A percentile compares a stretch with the other conserved stretches of the same genome.
These are phyloP conservation scores for Hippopotamyrus pictus DNA, from an alignment of 2,797 vertebrate species.

Conservation along the genomic window DNA sequence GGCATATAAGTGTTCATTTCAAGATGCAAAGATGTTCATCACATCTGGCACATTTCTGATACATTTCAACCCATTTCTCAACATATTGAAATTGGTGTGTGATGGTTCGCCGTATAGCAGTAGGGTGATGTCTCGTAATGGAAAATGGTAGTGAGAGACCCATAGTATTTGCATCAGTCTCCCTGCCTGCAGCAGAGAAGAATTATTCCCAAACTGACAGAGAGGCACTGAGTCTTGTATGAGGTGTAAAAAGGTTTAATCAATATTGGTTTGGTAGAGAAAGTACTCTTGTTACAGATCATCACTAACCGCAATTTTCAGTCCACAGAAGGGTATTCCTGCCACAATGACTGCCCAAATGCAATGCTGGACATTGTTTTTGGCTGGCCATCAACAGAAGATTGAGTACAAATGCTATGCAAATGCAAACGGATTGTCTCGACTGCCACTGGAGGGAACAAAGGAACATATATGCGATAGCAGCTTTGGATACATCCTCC, in stretches of 20 bases:
- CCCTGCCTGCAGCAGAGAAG: not conserved
- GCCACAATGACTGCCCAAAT: not conserved
- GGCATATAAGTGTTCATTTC: not conserved
- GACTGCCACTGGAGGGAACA: not conserved
- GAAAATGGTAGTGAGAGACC: not conserved
- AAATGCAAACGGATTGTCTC: slow-evolving; percentile 16
- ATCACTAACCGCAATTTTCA: not conserved
- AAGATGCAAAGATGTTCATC: not conserved
- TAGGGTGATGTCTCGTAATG: not conserved
- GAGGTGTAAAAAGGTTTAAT: not conserved
- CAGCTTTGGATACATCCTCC: not conserved
- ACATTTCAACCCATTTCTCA: not conserved
- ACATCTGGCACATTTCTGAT: not conserved
- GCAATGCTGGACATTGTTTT: not conserved
- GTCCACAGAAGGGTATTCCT: not conserved
- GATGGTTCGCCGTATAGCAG: not conserved
- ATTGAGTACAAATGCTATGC: not conserved
- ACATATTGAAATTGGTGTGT: not conserved
- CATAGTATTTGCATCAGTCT: not conserved
- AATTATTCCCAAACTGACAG: not conserved
- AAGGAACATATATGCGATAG: not conserved
- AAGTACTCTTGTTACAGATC: not conserved
- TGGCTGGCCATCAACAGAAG: not conserved
- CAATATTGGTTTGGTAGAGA: not conserved
- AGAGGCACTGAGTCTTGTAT: not conserved